A percentile compares a stretch with the other conserved stretches of the same genome.
Conservation (phyloP, 2,888 invertebrate species). For the Caenorhabditis panamensis region DNA sequence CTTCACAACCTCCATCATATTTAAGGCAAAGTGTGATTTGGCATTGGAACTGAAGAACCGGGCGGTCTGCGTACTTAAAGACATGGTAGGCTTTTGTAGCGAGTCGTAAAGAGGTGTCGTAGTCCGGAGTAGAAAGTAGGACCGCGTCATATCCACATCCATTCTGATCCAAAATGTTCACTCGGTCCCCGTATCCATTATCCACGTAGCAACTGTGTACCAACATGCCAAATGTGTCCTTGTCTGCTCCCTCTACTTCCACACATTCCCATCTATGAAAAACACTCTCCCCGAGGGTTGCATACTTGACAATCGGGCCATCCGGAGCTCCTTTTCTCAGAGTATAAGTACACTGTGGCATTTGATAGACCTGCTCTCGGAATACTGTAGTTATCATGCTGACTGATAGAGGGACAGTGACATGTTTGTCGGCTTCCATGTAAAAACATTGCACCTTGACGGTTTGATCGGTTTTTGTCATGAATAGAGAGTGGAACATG, state of each 20-base stretch:
- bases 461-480: conserved; percentile 81
- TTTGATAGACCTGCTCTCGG: conserved; percentile 79
- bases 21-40: conserved; percentile 80
- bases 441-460: conserved; percentile 81
- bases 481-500: conserved; percentile 80
- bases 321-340: conserved; percentile 78
- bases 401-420: conserved; percentile 79
- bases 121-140: conserved; percentile 80
- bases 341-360: conserved; percentile 81
- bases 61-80: conserved; percentile 81
- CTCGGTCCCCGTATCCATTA: conserved; percentile 79
- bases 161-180: conserved; percentile 77
- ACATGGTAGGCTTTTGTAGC: conserved; percentile 80
- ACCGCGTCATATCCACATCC: conserved; percentile 80
- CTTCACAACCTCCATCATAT: conserved; percentile 79
- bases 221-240: conserved; percentile 81
- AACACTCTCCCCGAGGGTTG: conserved; percentile 76
- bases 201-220: conserved; percentile 81
- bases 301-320: conserved; percentile 79
- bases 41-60: conserved; percentile 81
- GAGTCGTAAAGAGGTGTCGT: conserved; percentile 75
- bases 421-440: conserved; percentile 81
- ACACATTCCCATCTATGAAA: conserved; percentile 80
- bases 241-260: conserved; percentile 74
- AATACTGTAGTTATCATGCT: conserved; percentile 81